Evolutionary conservation across 2,797 vertebrate species (phyloP).

Genomic region (Xenops minutus): DNA sequence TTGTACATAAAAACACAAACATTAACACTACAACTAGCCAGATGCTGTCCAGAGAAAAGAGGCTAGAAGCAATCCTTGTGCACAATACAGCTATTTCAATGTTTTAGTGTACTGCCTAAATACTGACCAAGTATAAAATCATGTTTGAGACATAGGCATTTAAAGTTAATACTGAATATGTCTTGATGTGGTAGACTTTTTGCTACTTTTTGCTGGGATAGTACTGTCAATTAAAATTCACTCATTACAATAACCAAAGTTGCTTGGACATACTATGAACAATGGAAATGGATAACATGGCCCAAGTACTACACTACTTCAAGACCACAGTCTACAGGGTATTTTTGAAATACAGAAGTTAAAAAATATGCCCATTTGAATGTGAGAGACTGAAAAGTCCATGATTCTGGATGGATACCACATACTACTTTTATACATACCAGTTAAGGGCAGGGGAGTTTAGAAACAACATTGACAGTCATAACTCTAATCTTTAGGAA

Average conservation of each 20-base stretch:
- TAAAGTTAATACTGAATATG: too few relatives aligned
- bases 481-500: background rate
- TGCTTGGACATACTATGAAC: background rate
- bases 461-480: background rate
- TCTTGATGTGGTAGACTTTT: background rate
- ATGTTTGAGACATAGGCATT: too few relatives aligned
- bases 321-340: background rate
- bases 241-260: background rate
- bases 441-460: background rate
- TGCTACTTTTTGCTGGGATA: background rate
- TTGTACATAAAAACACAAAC: too few relatives aligned
- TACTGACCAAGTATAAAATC: too few relatives aligned
- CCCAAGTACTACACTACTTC: background rate
- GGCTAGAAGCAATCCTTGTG: too few relatives aligned
- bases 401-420: background rate
- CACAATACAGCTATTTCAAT: too few relatives aligned
- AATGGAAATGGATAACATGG: background rate
- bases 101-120: too few relatives aligned
- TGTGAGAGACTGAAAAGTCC: background rate
- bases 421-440: background rate
- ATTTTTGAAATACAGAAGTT: background rate
- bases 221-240: background rate
- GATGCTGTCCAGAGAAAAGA: too few relatives aligned
- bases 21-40: too few relatives aligned
- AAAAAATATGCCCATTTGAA: background rate